These are phyloP conservation scores for Drosophila arizonae DNA, from an alignment of 1,140 invertebrate species.

Conservation along the genomic window DNA sequence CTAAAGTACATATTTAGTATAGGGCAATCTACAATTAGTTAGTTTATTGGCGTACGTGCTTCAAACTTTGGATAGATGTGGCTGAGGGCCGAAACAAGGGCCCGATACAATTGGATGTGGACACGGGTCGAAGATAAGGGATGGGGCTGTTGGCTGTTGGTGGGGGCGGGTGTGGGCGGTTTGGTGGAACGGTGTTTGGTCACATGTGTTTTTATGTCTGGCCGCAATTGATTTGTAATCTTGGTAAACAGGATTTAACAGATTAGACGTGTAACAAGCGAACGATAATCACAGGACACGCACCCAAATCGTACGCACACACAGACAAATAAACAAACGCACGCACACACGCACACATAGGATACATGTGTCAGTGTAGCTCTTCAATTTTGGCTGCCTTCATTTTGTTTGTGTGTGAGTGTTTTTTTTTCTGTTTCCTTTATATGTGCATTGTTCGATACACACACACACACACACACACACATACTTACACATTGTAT, in stretches of 20 bases:
- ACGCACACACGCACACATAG: conserved; percentile 16
- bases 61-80: conserved; percentile 26
- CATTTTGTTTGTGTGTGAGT: neutral
- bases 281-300: conserved; percentile 71
- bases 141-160: too few relatives aligned
- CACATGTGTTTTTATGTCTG: conserved; percentile 77
- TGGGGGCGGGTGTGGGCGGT: neutral
- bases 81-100: neutral
- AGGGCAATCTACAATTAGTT: conserved; percentile 19
- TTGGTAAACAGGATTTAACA: conserved; percentile 80
- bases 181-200: neutral
- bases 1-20: neutral
- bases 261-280: conserved; percentile 80
- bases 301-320: conserved; percentile 31
- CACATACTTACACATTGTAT: conserved; percentile 45
- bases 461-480: conserved; percentile 17
- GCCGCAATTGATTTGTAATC: conserved; percentile 81
- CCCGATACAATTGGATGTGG: neutral
- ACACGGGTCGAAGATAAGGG: too few relatives aligned
- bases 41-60: conserved; percentile 40
- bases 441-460: conserved; percentile 56
- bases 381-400: conserved; percentile 46
- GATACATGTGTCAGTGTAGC: conserved; percentile 52
- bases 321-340: conserved; percentile 4
- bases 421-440: conserved; percentile 31